These are phyloP conservation scores for Pseudorectes ferrugineus DNA, from an alignment of 2,113 vertebrate genomes.

Conservation along the genomic window DNA sequence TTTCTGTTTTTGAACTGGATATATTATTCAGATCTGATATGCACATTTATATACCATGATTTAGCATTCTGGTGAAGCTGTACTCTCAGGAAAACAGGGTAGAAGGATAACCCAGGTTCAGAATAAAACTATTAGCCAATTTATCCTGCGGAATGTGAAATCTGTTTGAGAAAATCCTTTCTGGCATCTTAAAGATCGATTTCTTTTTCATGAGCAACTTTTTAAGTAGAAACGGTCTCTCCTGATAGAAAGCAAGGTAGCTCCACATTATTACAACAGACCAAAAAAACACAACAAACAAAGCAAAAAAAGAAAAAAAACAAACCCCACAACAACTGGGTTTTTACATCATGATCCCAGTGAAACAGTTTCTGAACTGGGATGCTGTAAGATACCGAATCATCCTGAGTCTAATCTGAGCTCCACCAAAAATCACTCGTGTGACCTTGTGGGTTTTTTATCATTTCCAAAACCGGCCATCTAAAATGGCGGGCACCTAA, in stretches of 20 bases:
- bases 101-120: neutral
- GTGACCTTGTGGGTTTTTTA: neutral
- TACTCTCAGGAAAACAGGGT: neutral
- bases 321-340: fast-evolving
- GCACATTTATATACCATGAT: neutral
- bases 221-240: neutral
- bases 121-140: neutral
- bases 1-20: neutral
- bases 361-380: neutral
- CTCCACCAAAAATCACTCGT: neutral
- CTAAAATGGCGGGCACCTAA: neutral
- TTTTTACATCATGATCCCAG: neutral
- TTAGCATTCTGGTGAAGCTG: neutral
- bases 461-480: neutral
- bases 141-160: neutral
- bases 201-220: neutral
- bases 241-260: neutral
- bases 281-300: fast-evolving
- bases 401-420: neutral
- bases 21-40: neutral
- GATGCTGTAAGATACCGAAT: neutral
- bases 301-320: neutral
- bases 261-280: neutral
- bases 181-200: neutral
- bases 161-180: neutral